phyloP scores from a whole-genome alignment of 2,888 invertebrate species.

The Pollenia labialis region DNA sequence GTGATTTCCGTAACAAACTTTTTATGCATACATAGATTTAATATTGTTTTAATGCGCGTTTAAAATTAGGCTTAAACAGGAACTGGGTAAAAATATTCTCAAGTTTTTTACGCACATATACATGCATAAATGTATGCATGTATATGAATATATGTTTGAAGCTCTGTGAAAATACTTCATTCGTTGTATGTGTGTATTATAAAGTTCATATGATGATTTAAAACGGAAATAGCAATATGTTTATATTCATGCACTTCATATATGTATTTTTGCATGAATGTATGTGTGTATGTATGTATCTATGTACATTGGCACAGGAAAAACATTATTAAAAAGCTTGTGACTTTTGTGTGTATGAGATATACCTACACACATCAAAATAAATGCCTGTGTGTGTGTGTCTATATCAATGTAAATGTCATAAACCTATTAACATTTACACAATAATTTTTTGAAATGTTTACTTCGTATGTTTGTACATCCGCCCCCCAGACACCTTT shows the following conservation, averaged over 20 bases:
- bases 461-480: not conserved
- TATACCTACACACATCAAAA: not conserved
- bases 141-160: not conserved
- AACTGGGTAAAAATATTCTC: no score
- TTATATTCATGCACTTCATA: conserved; percentile 62
- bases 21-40: no score
- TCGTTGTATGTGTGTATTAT: conserved; percentile 7
- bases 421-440: conserved; percentile 59
- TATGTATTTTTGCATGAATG: no score
- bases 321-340: conserved; percentile 15
- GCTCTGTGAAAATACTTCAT: no score
- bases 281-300: no score
- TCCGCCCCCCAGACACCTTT: not conserved
- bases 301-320: conserved; percentile 56
- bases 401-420: conserved; percentile 46
- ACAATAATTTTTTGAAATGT: conserved; percentile 48
- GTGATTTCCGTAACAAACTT: no score
- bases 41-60: no score
- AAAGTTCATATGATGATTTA: conserved; percentile 49
- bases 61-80: no score
- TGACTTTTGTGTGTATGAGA: not conserved
- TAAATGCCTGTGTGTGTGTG: not conserved
- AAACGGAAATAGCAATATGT: conserved; percentile 68
- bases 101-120: no score
- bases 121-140: not conserved